These are phyloP conservation scores for Melanotaenia trifasciata DNA, from an alignment of 2,797 vertebrate genomes.

Conservation along the genomic window DNA sequence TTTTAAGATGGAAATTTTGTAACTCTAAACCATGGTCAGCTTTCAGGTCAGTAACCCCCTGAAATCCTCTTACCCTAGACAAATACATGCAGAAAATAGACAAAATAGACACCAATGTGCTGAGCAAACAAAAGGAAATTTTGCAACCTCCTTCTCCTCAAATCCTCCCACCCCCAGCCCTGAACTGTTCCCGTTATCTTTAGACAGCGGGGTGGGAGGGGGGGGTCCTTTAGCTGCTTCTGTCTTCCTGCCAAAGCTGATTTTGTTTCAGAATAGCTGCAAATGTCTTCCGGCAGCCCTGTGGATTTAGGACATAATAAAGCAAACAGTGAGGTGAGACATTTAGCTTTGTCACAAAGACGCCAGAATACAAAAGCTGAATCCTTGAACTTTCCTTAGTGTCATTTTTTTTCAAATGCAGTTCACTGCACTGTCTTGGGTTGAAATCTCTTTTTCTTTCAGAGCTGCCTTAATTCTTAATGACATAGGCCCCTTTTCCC, in stretches of 20 bases:
- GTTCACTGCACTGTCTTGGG: neutral
- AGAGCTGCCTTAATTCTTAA: too few species aligned
- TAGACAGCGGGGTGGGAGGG: conserved; percentile 22
- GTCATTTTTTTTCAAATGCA: neutral
- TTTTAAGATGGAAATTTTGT: neutral
- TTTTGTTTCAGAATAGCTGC: conserved; percentile 29
- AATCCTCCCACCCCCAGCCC: conserved; percentile 19
- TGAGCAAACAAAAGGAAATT: conserved; percentile 21
- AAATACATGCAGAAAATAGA: neutral
- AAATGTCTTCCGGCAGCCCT: conserved; percentile 35
- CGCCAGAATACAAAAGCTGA: neutral
- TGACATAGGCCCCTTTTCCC: too few species aligned
- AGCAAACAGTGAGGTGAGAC: conserved; percentile 15
- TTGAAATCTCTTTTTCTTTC: too few species aligned
- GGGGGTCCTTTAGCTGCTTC: conserved; percentile 48
- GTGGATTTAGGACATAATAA: conserved; percentile 28
- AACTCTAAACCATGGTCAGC: neutral
- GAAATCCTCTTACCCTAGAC: neutral
- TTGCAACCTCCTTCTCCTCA: conserved; percentile 30
- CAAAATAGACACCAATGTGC: neutral
- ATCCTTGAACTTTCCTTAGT: neutral
- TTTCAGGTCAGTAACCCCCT: neutral
- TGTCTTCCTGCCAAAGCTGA: conserved; percentile 47
- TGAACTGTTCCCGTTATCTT: conserved; percentile 49
- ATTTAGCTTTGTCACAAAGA: conserved; percentile 19